Evolutionary conservation across 1,140 invertebrate species (phyloP), one percentile per base, ranked within the genome.

Genomic region (Diabrotica undecimpunctata): DNA sequence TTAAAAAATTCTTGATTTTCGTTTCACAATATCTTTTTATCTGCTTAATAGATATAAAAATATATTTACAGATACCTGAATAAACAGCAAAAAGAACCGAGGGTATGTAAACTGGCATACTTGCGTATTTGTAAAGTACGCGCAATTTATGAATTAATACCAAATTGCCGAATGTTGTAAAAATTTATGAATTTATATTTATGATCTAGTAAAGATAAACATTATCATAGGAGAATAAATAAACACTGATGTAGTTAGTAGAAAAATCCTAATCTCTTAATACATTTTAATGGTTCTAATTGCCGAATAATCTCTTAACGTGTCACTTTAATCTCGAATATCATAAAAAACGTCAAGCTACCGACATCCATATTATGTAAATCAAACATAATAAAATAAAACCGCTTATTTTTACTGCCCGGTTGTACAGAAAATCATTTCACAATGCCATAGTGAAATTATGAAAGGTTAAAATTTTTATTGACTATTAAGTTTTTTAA

Each of bases 261-360:
- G 8, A 46, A 46, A 46, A 46, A 46, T 46, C 41, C 41, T 46
- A 46, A 46, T 46, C 41, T 46, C n/a, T 5, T 46, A 46, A 46
- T 46, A 46, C 41, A 8, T 8, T 46, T 46, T 46, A 46, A 46
- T 46, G 41, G n/a, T 46, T 46, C 8, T 46, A 46, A 46, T 46
- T 46, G 41, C 41, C n/a, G 41, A 46, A 46, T 46, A 46, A 46
- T 46, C 41, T 46, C n/a, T n/a, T 46, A 46, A 46, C 41, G n/a
- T 46, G 41, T 46, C 41, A 46, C 41, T 8, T 46, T 46, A 46
- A 46, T 46, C 41, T 46, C n/a, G 41, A n/a, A 46, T 46, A 46
- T 46, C 41, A 46, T 46, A 46, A 46, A 46, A 46, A 46, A 46
- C 41, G 41, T 46, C 41, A 46, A 46, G 41, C 41, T 46, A 46